A percentile compares a stretch with the other conserved stretches of the same genome.
These are phyloP conservation scores for Anarhynchus alexandrinus DNA, from an alignment of 2,113 vertebrate species.

Conservation along the genomic window DNA sequence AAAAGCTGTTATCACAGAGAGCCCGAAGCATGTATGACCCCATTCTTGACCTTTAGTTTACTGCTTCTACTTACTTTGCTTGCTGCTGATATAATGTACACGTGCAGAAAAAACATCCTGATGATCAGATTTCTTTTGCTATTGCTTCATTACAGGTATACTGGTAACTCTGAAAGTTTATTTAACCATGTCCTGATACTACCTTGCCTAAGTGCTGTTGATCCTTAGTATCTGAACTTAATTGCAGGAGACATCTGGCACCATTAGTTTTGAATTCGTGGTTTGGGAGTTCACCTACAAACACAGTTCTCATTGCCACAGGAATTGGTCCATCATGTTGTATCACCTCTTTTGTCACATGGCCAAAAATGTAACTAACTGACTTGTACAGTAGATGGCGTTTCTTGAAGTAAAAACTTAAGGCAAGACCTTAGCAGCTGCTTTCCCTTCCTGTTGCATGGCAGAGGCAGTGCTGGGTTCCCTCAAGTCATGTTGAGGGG, in stretches of 20 bases:
- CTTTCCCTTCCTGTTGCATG: not conserved
- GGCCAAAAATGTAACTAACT: not conserved
- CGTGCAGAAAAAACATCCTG: not conserved
- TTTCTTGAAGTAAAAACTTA: not conserved
- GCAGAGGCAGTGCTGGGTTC: not conserved
- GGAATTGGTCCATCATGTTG: not conserved
- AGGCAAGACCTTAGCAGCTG: not conserved
- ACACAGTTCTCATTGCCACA: not conserved
- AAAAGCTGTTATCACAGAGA: not conserved
- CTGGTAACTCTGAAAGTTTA: not conserved
- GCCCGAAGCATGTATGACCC: not conserved
- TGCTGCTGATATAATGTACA: not conserved
- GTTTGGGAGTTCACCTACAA: constrained; percentile 7
- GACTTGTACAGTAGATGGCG: not conserved
- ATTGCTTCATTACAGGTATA: not conserved
- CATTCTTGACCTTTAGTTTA: not conserved
- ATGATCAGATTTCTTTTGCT: not conserved
- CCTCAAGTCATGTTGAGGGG: not conserved
- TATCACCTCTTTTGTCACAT: not conserved
- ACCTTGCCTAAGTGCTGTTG: not conserved
- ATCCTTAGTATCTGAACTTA: not conserved
- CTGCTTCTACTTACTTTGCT: not conserved
- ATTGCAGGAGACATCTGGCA: not conserved
- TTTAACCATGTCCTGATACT: not conserved
- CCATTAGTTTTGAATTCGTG: not conserved